Evolutionary conservation across 2,113 vertebrate genomes (phyloP).

Genomic region (Amphiprion percula): DNA sequence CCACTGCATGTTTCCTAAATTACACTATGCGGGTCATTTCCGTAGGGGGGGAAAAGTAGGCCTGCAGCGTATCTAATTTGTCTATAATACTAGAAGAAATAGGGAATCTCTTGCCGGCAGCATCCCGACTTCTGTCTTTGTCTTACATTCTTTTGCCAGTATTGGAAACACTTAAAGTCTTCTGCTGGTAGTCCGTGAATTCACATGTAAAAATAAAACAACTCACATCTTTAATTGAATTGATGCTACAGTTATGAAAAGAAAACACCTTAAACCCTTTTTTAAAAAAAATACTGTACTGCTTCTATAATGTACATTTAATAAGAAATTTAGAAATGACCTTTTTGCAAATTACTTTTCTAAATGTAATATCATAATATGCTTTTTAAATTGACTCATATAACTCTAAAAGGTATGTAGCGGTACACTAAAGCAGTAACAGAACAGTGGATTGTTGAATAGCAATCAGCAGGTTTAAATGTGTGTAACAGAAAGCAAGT

Average conservation of each 20-base stretch:
- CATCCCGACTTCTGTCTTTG: constrained; percentile 60
- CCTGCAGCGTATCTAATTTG: constrained; percentile 73
- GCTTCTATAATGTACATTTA: not conserved
- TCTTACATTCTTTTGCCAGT: constrained; percentile 52
- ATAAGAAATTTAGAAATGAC: not conserved
- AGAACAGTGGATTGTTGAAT: not conserved
- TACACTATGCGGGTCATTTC: constrained; percentile 72
- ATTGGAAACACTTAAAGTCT: constrained; percentile 33
- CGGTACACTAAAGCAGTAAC: no score
- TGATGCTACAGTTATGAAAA: not conserved
- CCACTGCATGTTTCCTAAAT: constrained; percentile 75
- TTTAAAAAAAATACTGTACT: not conserved
- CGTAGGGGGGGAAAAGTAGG: constrained; percentile 52
- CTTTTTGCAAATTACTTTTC: no score
- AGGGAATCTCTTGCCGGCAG: constrained; percentile 61
- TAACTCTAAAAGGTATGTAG: no score
- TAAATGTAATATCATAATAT: no score
- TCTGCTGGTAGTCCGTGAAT: constrained; percentile 13
- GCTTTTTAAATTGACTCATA: no score
- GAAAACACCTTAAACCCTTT: not conserved
- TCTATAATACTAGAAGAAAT: constrained; percentile 69
- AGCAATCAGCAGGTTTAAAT: not conserved
- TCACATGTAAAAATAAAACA: not conserved
- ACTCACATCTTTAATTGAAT: not conserved
- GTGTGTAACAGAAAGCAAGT: not conserved